Evolutionary conservation across 2,113 vertebrate genomes (phyloP), one percentile per base, ranked within the genome.

Genomic region (Candoia aspera): DNA sequence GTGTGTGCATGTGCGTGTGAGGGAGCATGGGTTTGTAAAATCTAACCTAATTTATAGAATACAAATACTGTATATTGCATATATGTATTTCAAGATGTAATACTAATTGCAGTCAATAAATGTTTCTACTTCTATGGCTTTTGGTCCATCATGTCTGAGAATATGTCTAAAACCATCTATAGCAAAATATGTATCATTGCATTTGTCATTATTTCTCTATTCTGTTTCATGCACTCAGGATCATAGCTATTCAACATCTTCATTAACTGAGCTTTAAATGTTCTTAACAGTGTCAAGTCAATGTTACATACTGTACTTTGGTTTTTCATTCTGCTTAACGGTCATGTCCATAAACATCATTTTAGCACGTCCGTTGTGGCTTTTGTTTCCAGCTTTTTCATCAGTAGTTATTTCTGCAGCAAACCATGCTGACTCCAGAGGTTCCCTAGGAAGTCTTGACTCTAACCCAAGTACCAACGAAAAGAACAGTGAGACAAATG

Each of bases 401-500:
- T 99, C 99, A 94, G 96, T 99, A 97, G 99, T 98, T 96, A 98
- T 99, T 97, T 98, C 99, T 97, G 98, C 98, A 97, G 98, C 98
- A 95, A 99, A 98, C 98, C 98, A 98, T 96, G 97, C 98, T 49
- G 99, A 99, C 92, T 99, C 99, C 92, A 98, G 98, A 96, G 99
- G 98, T 86, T 99, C 99, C 84, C 97, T 99, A 96, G 99, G 99
- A 96, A 99, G 99, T 85, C 98, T 99, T 93, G 99, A 99, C 96
- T 99, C 99, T 94, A 99, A 99, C 95, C 99, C 98, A 83, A 99
- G 99, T 96, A 99, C 98, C 97, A 98, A 98, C 79, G 99, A 99
- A 97, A 99, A 98, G 95, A 98, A 97, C 98, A 99, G 98, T 87
- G 99, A 99, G 95, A 99, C 98, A 97, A 98, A 98, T 62, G 99